phyloP scores from a whole-genome alignment of 2,888 invertebrate species.

The Drosophila peninsularis region DNA sequence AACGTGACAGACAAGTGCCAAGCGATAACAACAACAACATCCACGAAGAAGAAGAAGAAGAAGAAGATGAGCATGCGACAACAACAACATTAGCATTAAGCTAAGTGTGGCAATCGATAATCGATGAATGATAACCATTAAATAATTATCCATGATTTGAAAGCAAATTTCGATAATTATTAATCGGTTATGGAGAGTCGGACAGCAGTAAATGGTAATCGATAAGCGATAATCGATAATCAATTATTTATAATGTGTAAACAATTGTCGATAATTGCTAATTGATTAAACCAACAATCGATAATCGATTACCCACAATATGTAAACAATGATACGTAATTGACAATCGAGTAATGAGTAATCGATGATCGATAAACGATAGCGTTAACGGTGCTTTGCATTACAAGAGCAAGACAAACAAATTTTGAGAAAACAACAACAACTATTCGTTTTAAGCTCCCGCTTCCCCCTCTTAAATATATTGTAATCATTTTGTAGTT shows the following conservation, averaged over 20 bases:
- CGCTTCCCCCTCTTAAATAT: slow-evolving; percentile 56
- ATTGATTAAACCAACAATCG: background rate
- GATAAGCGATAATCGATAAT: slow-evolving; percentile 11
- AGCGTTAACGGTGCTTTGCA: slow-evolving; percentile 28
- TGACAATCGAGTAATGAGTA: background rate
- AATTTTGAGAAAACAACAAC: slow-evolving; percentile 9
- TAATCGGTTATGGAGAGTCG: background rate
- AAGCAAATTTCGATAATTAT: background rate
- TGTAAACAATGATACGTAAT: background rate
- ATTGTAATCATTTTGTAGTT: slow-evolving; percentile 65
- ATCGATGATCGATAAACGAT: slow-evolving; percentile 11
- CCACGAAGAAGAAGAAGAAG: slow-evolving; percentile 4
- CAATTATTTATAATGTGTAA: background rate
- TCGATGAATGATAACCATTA: slow-evolving; percentile 5
- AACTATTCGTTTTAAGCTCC: slow-evolving; percentile 78
- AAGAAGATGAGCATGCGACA: background rate
- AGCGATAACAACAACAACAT: slow-evolving; percentile 25
- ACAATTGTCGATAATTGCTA: background rate
- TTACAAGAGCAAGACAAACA: slow-evolving; percentile 22
- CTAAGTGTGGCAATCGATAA: slow-evolving; percentile 26
- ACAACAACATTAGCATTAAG: slow-evolving; percentile 22
- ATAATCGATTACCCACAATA: background rate
- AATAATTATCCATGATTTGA: slow-evolving; percentile 7
- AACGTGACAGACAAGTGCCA: slow-evolving; percentile 31
- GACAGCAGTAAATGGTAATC: slow-evolving; percentile 5